Evolutionary conservation across 2,888 invertebrate species (phyloP), one percentile per base, ranked within the genome.

Genomic region (Dryomyza anilis): DNA sequence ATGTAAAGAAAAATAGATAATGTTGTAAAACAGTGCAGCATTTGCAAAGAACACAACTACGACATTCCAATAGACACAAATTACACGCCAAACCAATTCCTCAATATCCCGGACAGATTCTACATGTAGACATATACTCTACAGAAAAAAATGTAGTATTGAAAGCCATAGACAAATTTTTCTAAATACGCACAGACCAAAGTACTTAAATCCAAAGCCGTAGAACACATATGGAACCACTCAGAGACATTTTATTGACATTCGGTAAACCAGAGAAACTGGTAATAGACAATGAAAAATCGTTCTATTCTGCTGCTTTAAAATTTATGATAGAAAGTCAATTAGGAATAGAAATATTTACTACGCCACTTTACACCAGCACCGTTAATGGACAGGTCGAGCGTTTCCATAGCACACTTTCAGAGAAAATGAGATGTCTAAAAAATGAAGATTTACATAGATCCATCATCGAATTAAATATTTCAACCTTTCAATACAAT

Each of bases 281-380:
- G n/a, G n/a, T n/a, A n/a, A n/a, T n/a, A n/a, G 59, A 67, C 29
- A 67, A 63, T 29, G 62, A 67, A 48, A 67, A 67, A 36, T 64
- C 64, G 0, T 48, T 67, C 8, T 65, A 65, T 21, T 65, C 63
- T 10, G 64, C 33, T 2, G n/a, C 16, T 29, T 27, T 61, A 10
- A 53, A 14, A 0, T 67, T 64, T 3, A 45, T 67, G 61, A 14
- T 67, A 8, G 39, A 43, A 27, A 43, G 60, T 23, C 25, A 63
- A 12, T 39, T 66, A 10, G 58, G 55, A 3, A 65, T 65, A 16
- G 4, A 65, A 19, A 50, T 67, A 10, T 67, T 55, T 36, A 55
- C 16, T 48, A 62, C 21, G 53, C 59, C 8, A 53, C 65, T n/a
- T 52, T 25, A 30, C 19, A n/a, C n/a, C 16, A 53, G 53, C n/a